A percentile compares a stretch with the other conserved stretches of the same genome.
These are phyloP conservation scores for Agrotis segetum DNA, from an alignment of 2,888 invertebrate genomes.

Conservation along the genomic window DNA sequence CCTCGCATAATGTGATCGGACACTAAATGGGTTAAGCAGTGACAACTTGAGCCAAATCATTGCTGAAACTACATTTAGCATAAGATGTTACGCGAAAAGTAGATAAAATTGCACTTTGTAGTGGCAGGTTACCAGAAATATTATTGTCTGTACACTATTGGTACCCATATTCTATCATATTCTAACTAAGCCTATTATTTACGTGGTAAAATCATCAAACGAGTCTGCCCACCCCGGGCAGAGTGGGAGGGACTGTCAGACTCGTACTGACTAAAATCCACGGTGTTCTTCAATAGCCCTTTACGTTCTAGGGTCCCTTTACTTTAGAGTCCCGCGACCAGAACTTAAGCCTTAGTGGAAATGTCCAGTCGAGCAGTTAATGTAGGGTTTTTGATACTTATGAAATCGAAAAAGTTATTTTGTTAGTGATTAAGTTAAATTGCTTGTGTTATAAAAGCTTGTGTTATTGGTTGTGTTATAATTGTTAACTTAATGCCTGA, in stretches of 20 bases:
- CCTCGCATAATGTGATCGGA: slow-evolving; percentile 8
- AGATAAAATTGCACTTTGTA: slow-evolving; percentile 28
- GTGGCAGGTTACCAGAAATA: slow-evolving; percentile 25
- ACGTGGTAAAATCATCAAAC: too few relatives aligned
- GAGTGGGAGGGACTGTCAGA: too few relatives aligned
- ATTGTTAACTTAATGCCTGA: background rate
- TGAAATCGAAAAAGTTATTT: background rate
- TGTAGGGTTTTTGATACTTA: background rate
- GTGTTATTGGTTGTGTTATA: background rate
- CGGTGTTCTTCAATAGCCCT: too few relatives aligned
- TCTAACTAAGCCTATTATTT: too few relatives aligned
- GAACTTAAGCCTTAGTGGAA: slow-evolving; percentile 2
- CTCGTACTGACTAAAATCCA: too few relatives aligned
- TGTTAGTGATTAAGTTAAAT: too few relatives aligned
- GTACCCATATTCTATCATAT: background rate
- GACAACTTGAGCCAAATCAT: slow-evolving; percentile 45
- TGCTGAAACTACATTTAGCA: slow-evolving; percentile 54
- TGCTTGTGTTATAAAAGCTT: too few relatives aligned
- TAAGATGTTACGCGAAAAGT: slow-evolving; percentile 49
- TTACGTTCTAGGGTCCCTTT: too few relatives aligned
- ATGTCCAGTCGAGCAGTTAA: background rate
- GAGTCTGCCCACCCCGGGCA: too few relatives aligned
- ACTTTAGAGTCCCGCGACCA: too few relatives aligned
- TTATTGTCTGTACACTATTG: slow-evolving; percentile 19
- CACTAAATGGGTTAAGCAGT: slow-evolving; percentile 43